Evolutionary conservation across 2,797 vertebrate genomes (phyloP), one percentile per base, ranked within the genome.

Genomic region (Acrossocheilus wenchowensis): DNA sequence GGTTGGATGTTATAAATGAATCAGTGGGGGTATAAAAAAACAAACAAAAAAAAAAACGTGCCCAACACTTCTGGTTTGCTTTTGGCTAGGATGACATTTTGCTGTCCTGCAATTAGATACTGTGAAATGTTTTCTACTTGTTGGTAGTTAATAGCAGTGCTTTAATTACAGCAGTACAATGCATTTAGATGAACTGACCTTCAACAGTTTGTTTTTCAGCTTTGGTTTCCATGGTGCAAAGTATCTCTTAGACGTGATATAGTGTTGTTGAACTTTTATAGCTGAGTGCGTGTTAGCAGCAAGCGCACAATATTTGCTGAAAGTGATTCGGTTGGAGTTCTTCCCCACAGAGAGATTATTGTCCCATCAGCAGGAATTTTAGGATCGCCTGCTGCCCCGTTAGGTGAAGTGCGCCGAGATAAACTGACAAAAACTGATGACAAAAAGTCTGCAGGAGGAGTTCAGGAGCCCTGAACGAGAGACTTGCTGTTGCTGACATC

Each of bases 321-420:
- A 75, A 75, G 54, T 77, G 57, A 66, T 84, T 84, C 30, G 10
- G 48, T 78, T 84, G 19, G 60, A 78, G 23, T 30, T 23, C 43
- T 78, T 84, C 57, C 60, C 60, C 83, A 52, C 43, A 78, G 73
- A 74, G 72, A 84, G 72, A 68, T 84, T 84, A 54, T 68, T 84
- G 73, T 68, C 60, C 57, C 60, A 52, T 78, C 43, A 84, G 71
- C 82, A 48, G 71, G 71, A 60, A 72, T 23, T 78, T 50, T 43
- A 75, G 41, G 73, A 75, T 50, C 11, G 7, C 54, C n/a, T 36
- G 54, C 41, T 75, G 71, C 15, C 82, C 71, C 11, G 11, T 82
- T 72, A 54, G 81, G 66, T 82, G 48, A 71, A 82, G 48, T 73
- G 39, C 9, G 23, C 9, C 2, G 17, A 34, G 71, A 83, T 62